These are phyloP conservation scores for Cyanocitta stelleri DNA, from an alignment of 2,113 vertebrate species.

Conservation along the genomic window DNA sequence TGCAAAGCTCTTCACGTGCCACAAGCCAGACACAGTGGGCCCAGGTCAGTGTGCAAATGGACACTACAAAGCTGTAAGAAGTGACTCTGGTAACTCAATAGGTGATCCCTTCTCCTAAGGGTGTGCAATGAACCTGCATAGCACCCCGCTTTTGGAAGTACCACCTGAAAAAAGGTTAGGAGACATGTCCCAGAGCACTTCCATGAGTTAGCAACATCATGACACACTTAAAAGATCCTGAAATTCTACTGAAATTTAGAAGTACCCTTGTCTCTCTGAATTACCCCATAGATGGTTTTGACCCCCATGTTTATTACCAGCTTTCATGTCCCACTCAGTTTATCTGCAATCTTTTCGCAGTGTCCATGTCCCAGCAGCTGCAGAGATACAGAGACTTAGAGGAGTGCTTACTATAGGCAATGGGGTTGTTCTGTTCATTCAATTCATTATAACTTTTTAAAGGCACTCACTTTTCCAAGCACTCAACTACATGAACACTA, in stretches of 20 bases:
- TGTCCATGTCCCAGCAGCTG: neutral
- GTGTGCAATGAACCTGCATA: neutral
- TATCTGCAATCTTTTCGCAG: neutral
- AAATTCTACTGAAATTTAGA: neutral
- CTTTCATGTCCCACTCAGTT: neutral
- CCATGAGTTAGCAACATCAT: neutral
- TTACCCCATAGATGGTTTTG: neutral
- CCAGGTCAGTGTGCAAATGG: neutral
- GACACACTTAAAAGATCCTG: neutral
- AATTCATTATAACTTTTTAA: neutral
- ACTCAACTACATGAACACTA: neutral
- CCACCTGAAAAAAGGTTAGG: neutral
- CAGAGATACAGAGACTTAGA: neutral
- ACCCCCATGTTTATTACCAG: neutral
- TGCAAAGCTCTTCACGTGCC: neutral
- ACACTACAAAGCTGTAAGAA: neutral
- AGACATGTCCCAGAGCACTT: neutral
- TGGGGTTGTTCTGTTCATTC: neutral
- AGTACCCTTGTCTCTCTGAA: neutral
- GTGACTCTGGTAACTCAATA: neutral
- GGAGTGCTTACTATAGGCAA: neutral
- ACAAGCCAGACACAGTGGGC: neutral
- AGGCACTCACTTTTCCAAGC: neutral
- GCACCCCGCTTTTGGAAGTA: fast-evolving
- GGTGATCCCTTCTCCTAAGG: neutral